Percentiles rank a stretch among this genome's conserved stretches.
These are phyloP conservation scores for Apis florea DNA, from an alignment of 1,140 invertebrate genomes.

Conservation along the genomic window DNA sequence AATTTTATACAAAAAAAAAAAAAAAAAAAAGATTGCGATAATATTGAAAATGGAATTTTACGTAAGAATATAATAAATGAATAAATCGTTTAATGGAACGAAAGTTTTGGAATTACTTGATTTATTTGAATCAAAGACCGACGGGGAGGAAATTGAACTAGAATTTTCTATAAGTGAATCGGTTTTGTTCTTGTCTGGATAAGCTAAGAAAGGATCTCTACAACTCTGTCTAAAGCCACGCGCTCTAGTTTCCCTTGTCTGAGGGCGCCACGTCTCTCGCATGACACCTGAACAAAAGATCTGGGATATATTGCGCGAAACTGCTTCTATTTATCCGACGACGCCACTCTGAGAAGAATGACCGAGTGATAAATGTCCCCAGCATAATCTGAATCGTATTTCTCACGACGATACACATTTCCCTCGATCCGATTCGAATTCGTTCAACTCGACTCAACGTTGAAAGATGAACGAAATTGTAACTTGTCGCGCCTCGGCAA, in stretches of 20 bases:
- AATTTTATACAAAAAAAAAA: too few species aligned
- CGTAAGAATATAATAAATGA: too few species aligned
- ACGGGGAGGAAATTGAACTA: too few species aligned
- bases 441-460: neutral
- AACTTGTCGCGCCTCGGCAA: too few species aligned
- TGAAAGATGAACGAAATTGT: too few species aligned
- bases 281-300: constrained; percentile 34
- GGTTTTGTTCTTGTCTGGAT: neutral
- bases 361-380: neutral
- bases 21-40: too few species aligned
- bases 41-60: too few species aligned
- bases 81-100: too few species aligned
- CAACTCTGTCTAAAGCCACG: constrained; percentile 19
- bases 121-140: too few species aligned
- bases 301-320: constrained; percentile 24
- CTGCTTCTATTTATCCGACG: constrained; percentile 22
- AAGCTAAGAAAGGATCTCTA: constrained; percentile 36
- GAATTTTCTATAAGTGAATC: neutral
- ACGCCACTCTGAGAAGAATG: neutral
- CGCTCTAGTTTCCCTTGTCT: constrained; percentile 47
- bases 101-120: too few species aligned
- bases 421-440: neutral
- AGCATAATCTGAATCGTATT: constrained; percentile 10
- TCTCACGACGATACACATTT: neutral
- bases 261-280: constrained; percentile 62